Evolutionary conservation across 2,797 vertebrate genomes (phyloP), one percentile per base, ranked within the genome.

Genomic region (Poecilia picta): DNA sequence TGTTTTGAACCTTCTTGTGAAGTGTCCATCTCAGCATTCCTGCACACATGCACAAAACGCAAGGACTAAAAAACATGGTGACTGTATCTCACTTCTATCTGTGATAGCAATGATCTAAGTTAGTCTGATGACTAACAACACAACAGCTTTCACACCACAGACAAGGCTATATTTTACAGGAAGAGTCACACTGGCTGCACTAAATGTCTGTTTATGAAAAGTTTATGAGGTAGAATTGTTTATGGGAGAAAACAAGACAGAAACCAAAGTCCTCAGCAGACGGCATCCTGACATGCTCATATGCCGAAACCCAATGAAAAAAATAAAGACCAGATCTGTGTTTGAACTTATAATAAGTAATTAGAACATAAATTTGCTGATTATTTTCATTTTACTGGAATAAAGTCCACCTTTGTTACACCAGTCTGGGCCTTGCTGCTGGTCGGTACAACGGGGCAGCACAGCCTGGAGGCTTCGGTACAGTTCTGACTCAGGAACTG

Each of bases 11-110:
- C 85, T 97, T 99, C 91, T 97, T 98, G 72, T 99, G 97, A 82
- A 99, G 93, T 0, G 98, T 98, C 98, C 98, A 99, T 82, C 98
- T 95, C 92, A 98, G 93, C 97, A 98, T 98, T 79, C 98, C 98
- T 98, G 88, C 7, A 88, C 16, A 74, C 45, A 74, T 8, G 81
- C 7, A 89, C 64, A 83, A 72, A 45, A 85, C 62, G 87, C 10
- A 81, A 11, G 33, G 41, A 79, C 43, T 90, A 53, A 86, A 8
- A 68, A 41, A 46, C 57, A 66, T 49, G 71, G 8, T 53, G 62
- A 82, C 85, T 81, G 74, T 81, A 80, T 85, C 81, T 82, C 59
- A 66, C 20, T 59, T 78, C 74, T 77, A 41, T 74, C 68, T 76
- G 64, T 72, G 36, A 73, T 49, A 49, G 23, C 5, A 49, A 59